phyloP scores from a whole-genome alignment of 2,888 invertebrate genomes.

The Drosophila niveifrons region DNA sequence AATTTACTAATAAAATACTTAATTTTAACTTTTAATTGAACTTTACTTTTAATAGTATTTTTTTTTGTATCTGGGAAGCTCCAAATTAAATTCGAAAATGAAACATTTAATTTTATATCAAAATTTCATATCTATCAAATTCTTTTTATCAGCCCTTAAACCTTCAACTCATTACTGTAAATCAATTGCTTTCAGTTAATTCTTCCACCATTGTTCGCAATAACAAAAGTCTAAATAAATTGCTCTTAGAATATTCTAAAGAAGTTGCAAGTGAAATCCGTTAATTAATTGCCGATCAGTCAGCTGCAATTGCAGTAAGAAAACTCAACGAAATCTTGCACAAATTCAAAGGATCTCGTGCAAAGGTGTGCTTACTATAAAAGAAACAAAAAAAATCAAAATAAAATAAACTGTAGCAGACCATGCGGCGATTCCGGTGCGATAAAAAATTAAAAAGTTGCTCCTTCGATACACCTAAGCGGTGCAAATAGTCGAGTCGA shows the following conservation, averaged over 20 bases:
- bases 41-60: too few species aligned
- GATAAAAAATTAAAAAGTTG: slow-evolving; percentile 82
- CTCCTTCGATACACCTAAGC: slow-evolving; percentile 71
- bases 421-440: slow-evolving; percentile 37
- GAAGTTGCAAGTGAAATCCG: neutral
- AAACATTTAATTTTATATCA: too few species aligned
- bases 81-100: too few species aligned
- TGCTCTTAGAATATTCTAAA: neutral
- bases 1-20: too few species aligned
- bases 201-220: neutral
- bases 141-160: too few species aligned
- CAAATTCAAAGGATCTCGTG: slow-evolving; percentile 15
- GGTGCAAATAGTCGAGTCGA: slow-evolving; percentile 29
- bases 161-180: neutral
- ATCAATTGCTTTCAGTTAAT: neutral
- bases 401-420: neutral
- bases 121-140: too few species aligned
- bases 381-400: neutral
- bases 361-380: slow-evolving; percentile 2
- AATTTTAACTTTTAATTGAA: too few species aligned
- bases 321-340: neutral
- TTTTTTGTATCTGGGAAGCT: too few species aligned
- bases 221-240: neutral
- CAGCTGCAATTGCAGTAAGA: neutral
- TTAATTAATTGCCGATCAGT: slow-evolving; percentile 11